Conservation (phyloP, 2,113 vertebrate genomes). For the Rynchops niger region DNA sequence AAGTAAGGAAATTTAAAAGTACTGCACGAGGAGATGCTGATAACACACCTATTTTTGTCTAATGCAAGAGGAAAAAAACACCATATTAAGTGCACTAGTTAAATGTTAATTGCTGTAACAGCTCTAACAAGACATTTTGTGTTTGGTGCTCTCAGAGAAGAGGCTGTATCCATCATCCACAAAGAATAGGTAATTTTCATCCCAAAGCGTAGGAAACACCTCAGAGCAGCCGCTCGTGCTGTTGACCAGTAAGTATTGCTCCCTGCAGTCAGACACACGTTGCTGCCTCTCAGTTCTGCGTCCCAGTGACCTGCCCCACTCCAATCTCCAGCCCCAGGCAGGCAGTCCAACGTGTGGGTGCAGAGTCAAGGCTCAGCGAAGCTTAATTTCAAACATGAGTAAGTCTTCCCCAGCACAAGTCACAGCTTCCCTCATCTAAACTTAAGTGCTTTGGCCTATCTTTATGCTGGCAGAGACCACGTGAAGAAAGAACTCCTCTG, state of each 20-base stretch:
- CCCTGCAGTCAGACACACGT: background rate
- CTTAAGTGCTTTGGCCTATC: accelerated
- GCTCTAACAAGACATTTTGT: background rate
- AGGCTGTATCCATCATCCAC: background rate
- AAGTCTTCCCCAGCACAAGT: background rate
- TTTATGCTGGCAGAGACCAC: background rate
- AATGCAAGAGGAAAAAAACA: background rate
- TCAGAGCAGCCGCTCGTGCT: background rate
- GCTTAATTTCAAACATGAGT: background rate
- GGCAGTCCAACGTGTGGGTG: background rate
- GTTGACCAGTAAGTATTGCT: background rate
- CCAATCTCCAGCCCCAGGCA: background rate
- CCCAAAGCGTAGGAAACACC: background rate
- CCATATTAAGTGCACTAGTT: background rate
- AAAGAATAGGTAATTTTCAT: background rate
- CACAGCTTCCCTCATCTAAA: background rate
- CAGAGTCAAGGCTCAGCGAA: background rate
- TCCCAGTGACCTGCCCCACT: accelerated
- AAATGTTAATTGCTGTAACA: background rate
- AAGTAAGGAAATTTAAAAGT: background rate
- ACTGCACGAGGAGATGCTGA: background rate
- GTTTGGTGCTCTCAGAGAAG: background rate
- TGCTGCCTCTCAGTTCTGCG: accelerated
- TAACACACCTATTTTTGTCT: background rate
- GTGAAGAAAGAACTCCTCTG: background rate